Conservation (phyloP, 2,888 invertebrate genomes). For the Panzeria rudis region DNA sequence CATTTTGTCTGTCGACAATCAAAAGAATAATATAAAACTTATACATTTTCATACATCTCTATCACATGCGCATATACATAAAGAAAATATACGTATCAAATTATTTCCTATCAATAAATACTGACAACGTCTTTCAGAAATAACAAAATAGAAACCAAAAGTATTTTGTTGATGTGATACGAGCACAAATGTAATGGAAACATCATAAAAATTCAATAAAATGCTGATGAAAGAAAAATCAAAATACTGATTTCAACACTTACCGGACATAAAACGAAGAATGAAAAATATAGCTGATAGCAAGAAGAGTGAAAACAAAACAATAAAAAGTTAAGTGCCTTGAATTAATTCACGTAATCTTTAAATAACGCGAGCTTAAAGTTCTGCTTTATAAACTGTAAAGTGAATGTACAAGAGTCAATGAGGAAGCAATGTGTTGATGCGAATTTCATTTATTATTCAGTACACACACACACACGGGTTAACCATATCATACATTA, state of each 20-base stretch:
- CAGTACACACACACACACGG: neutral
- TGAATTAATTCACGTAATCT: neutral
- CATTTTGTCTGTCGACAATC: slow-evolving; percentile 33
- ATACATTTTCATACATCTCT: neutral
- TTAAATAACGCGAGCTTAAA: neutral
- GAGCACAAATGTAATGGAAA: slow-evolving; percentile 14
- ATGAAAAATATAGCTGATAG: neutral
- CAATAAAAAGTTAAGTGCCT: neutral
- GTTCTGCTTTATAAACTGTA: neutral
- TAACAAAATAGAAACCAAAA: slow-evolving; percentile 27
- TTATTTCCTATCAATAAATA: slow-evolving; percentile 31
- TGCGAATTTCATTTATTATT: neutral
- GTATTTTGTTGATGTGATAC: slow-evolving; percentile 34
- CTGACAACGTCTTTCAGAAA: slow-evolving; percentile 35
- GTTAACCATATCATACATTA: no score
- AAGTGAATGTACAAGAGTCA: neutral
- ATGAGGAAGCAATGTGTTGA: neutral
- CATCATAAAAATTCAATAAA: slow-evolving; percentile 24
- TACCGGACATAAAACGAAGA: slow-evolving; percentile 20
- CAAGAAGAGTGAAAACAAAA: neutral
- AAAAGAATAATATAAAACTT: slow-evolving; percentile 14
- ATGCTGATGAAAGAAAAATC: slow-evolving; percentile 29
- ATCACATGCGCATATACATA: no score
- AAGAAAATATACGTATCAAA: no score
- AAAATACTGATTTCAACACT: slow-evolving; percentile 25